Evolutionary conservation across 2,797 vertebrate species (phyloP).

Genomic region (Amniataba percoides): DNA sequence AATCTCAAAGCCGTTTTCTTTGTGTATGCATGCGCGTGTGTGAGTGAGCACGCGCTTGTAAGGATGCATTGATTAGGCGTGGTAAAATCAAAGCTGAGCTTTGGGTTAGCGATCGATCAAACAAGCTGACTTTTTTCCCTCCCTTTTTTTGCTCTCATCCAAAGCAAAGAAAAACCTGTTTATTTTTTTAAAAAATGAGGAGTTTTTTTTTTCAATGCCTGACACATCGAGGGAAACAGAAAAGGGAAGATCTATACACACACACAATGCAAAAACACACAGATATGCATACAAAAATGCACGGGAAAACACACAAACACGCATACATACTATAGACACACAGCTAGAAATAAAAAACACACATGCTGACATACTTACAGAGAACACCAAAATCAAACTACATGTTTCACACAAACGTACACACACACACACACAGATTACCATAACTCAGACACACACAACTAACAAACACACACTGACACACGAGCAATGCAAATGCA

Average conservation of each 20-base stretch:
- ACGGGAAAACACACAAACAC: conserved; percentile 4
- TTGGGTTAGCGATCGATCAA: conserved; percentile 67
- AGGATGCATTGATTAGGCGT: conserved; percentile 69
- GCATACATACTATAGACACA: conserved; percentile 1
- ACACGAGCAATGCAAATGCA: conserved; percentile 23
- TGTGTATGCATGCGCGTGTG: conserved; percentile 16
- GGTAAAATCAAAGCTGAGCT: conserved; percentile 61
- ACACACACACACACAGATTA: conserved; percentile 19
- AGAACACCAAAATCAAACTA: conserved; percentile 25
- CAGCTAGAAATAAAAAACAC: no score
- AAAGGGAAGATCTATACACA: conserved; percentile 18
- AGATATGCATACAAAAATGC: not conserved
- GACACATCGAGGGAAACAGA: conserved; percentile 27
- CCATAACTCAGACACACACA: conserved; percentile 1
- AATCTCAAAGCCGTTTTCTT: conserved; percentile 58
- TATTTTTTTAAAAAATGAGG: conserved; percentile 56
- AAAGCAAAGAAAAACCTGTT: conserved; percentile 37
- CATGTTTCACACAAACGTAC: not conserved
- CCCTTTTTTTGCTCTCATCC: conserved; percentile 8
- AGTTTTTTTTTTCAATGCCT: conserved; percentile 9
- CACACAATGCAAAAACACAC: conserved; percentile 6
- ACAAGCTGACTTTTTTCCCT: conserved; percentile 42
- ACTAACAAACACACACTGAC: conserved; percentile 5
- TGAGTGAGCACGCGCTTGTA: conserved; percentile 14
- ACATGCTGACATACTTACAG: conserved; percentile 40